Percentiles rank a stretch among this genome's conserved stretches.
Evolutionary conservation across 1,140 invertebrate genomes (phyloP).

Genomic region (Harpegnathos saltator): DNA sequence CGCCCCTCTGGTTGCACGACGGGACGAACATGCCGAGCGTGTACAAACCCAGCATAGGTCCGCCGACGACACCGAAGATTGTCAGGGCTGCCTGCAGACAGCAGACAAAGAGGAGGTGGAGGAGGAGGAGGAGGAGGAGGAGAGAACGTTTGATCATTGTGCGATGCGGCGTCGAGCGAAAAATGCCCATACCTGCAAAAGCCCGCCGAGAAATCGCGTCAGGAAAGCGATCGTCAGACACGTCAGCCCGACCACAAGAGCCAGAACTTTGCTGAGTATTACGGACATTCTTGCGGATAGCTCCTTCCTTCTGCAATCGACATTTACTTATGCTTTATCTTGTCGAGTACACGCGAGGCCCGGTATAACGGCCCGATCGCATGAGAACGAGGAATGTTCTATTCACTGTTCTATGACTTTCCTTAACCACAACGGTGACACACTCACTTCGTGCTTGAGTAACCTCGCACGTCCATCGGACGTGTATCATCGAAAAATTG

Average conservation of each 20-base stretch:
- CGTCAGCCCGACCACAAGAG: constrained; percentile 89
- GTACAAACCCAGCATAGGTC: constrained; percentile 92
- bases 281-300: constrained; percentile 66
- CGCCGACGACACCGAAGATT: constrained; percentile 93
- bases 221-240: constrained; percentile 91
- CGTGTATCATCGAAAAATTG: too few species aligned
- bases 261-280: constrained; percentile 86
- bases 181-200: constrained; percentile 87
- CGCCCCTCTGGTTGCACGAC: constrained; percentile 90
- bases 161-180: constrained; percentile 85
- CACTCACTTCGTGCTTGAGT: too few species aligned
- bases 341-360: too few species aligned
- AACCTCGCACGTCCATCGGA: too few species aligned
- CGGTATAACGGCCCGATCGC: too few species aligned
- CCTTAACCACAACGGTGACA: too few species aligned
- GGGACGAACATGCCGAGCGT: constrained; percentile 92
- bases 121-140: too few species aligned
- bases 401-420: too few species aligned
- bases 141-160: neutral
- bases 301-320: constrained; percentile 63
- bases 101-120: too few species aligned
- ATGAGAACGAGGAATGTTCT: too few species aligned
- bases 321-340: neutral
- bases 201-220: constrained; percentile 89
- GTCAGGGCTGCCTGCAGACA: constrained; percentile 90